Percentiles rank a stretch among this genome's conserved stretches.
Conservation (phyloP, 2,797 vertebrate genomes). For the Perodicticus potto region DNA sequence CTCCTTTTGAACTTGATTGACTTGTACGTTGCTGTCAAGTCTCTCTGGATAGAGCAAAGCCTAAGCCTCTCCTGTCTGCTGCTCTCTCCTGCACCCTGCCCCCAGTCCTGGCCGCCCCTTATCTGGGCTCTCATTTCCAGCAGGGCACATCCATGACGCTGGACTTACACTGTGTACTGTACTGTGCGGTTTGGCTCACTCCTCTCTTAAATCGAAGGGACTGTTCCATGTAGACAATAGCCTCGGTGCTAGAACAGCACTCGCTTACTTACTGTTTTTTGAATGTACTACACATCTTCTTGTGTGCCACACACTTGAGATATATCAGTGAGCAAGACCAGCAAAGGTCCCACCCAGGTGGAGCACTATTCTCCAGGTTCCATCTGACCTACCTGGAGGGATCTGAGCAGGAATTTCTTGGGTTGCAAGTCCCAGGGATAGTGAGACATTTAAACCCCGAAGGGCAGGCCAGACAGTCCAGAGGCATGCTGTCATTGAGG, state of each 20-base stretch:
- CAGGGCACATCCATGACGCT: not conserved
- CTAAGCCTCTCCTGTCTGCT: not conserved
- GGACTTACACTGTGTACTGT: not conserved
- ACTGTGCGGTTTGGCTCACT: not conserved
- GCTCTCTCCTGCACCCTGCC: not conserved
- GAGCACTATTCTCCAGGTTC: not conserved
- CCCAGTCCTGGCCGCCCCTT: not conserved
- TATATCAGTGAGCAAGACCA: not conserved
- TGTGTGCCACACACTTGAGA: not conserved
- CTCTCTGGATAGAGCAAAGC: not conserved
- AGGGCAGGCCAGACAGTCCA: not conserved
- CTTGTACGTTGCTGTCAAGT: not conserved
- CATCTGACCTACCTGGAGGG: not conserved
- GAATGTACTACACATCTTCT: not conserved
- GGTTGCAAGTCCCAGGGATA: not conserved
- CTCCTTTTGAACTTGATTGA: conserved; percentile 25
- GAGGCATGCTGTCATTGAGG: not conserved
- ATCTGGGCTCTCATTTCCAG: not conserved
- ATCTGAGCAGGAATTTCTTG: not conserved
- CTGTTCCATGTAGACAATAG: not conserved
- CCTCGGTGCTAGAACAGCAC: not conserved
- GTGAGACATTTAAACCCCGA: not conserved
- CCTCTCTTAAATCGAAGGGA: not conserved
- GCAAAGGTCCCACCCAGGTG: not conserved
- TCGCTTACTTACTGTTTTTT: not conserved